Conservation (phyloP, 2,797 vertebrate species). For the Lates japonicus region DNA sequence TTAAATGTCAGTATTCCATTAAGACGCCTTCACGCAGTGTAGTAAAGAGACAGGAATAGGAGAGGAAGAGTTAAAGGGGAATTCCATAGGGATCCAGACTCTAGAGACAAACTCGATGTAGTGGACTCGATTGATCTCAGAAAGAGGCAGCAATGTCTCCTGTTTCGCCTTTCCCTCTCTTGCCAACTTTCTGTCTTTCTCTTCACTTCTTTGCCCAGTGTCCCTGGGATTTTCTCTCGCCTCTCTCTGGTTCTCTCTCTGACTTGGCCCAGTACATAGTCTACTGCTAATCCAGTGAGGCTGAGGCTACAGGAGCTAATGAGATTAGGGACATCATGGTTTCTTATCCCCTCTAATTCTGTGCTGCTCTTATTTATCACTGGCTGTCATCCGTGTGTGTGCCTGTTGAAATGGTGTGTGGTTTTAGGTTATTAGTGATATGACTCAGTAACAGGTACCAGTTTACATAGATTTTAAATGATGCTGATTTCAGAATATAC, state of each 20-base stretch:
- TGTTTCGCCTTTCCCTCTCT: not conserved
- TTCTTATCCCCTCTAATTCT: conserved; percentile 36
- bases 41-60: conserved; percentile 42
- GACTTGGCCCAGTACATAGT: conserved; percentile 61
- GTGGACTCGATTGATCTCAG: conserved; percentile 47
- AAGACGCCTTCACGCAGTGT: conserved; percentile 26
- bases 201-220: not conserved
- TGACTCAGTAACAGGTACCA: not conserved
- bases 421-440: conserved; percentile 14
- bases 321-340: conserved; percentile 76
- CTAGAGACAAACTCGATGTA: conserved; percentile 32
- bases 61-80: conserved; percentile 31
- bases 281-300: conserved; percentile 70
- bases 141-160: conserved; percentile 17
- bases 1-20: conserved; percentile 44
- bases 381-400: conserved; percentile 36
- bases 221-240: conserved; percentile 28
- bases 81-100: conserved; percentile 28
- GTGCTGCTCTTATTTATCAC: conserved; percentile 62
- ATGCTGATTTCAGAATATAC: not conserved
- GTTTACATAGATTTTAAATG: not conserved
- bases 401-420: conserved; percentile 17
- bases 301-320: conserved; percentile 72
- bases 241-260: conserved; percentile 31
- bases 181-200: conserved; percentile 2